Evolutionary conservation across 2,888 invertebrate species (phyloP).

Genomic region (Parapristionchus giblindavisi): DNA sequence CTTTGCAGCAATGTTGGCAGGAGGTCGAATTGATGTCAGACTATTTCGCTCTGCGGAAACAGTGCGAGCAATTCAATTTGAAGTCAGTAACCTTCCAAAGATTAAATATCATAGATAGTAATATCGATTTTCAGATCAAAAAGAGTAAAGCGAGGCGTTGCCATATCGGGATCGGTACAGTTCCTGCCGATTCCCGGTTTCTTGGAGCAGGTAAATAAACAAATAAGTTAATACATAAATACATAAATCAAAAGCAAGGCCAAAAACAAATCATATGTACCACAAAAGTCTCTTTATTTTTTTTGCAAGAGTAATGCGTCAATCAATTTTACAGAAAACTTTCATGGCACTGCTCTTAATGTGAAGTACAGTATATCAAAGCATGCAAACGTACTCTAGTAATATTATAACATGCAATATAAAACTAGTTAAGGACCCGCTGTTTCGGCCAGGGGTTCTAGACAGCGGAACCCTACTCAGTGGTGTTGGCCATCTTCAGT

Average conservation of each 20-base stretch:
- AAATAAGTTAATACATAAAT: background rate
- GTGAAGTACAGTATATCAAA: too few relatives aligned
- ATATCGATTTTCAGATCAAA: constrained; percentile 77
- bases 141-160: constrained; percentile 83
- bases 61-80: constrained; percentile 81
- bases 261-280: background rate
- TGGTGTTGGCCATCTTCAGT: too few relatives aligned
- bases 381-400: too few relatives aligned
- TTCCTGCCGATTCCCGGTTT: constrained; percentile 77
- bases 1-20: constrained; percentile 78
- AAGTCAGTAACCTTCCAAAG: background rate
- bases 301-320: too few relatives aligned
- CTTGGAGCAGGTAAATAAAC: constrained; percentile 33
- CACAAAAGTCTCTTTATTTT: too few relatives aligned
- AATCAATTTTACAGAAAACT: too few relatives aligned
- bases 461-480: too few relatives aligned
- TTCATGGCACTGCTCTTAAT: too few relatives aligned
- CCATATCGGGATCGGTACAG: constrained; percentile 84
- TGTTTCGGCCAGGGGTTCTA: too few relatives aligned
- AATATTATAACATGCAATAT: too few relatives aligned
- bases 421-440: too few relatives aligned
- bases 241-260: background rate
- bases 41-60: constrained; percentile 75
- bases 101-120: background rate
- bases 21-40: constrained; percentile 81